Conservation (phyloP, 2,113 vertebrate species). For the Furnarius figulus region DNA sequence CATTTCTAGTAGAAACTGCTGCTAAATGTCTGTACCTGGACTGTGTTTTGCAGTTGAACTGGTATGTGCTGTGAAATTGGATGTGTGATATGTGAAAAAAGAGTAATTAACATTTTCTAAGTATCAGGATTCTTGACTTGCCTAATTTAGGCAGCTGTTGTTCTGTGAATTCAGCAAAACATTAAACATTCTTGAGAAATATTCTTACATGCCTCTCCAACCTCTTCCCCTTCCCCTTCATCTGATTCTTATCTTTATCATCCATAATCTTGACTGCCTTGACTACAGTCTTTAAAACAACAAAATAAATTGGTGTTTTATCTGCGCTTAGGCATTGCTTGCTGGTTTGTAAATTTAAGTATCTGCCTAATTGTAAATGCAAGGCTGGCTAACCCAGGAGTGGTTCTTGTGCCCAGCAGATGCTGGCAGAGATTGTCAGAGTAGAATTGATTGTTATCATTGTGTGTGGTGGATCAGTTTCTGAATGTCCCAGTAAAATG, state of each 20-base stretch:
- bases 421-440: neutral
- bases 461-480: neutral
- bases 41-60: neutral
- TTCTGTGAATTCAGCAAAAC: neutral
- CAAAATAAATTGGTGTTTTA: neutral
- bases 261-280: neutral
- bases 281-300: neutral
- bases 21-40: neutral
- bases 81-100: neutral
- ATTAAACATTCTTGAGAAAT: neutral
- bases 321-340: neutral
- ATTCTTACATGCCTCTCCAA: neutral
- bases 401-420: neutral
- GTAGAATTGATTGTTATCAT: neutral
- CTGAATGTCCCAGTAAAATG: neutral
- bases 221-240: neutral
- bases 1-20: neutral
- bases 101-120: neutral
- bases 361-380: neutral
- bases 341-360: neutral
- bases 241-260: neutral
- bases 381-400: neutral
- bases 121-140: neutral
- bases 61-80: neutral
- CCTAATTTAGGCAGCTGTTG: neutral